A percentile compares a stretch with the other conserved stretches of the same genome.
phyloP scores from a whole-genome alignment of 2,797 vertebrate species.

The Hirundo rustica region DNA sequence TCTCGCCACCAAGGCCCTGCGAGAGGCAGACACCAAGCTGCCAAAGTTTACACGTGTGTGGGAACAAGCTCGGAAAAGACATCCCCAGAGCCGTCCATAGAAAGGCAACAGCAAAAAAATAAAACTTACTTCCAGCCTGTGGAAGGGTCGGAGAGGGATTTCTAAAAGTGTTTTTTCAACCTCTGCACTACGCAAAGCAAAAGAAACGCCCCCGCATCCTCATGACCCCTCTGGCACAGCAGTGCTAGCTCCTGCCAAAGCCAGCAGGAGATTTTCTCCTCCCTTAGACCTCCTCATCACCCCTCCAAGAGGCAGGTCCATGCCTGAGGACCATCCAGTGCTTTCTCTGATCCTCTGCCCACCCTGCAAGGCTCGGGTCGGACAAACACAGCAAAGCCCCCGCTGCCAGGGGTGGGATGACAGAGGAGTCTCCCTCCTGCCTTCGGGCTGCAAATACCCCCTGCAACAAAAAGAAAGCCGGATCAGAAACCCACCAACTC shows the following conservation, averaged over 20 bases:
- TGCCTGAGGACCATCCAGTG: not conserved
- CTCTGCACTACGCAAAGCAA: not conserved
- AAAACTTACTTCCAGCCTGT: not conserved
- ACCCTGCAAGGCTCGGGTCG: not conserved
- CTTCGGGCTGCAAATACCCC: not conserved
- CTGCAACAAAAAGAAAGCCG: not conserved
- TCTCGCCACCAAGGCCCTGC: not conserved
- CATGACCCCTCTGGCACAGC: rapidly evolving
- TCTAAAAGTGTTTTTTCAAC: not conserved
- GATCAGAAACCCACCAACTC: not conserved
- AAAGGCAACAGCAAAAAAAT: not conserved
- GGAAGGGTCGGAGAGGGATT: not conserved
- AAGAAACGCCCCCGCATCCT: not conserved
- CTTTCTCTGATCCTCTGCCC: not conserved
- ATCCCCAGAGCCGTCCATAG: not conserved
- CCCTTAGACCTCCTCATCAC: not conserved
- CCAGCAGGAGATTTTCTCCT: not conserved
- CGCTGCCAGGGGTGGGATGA: too few relatives aligned
- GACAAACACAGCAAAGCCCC: not conserved
- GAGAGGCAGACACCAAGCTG: not conserved
- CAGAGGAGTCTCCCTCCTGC: not conserved
- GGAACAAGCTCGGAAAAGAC: not conserved
- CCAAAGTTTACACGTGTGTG: not conserved
- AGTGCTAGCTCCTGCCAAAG: not conserved
- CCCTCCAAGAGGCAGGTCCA: not conserved